These are phyloP conservation scores for Heteronetta atricapilla DNA, from an alignment of 2,113 vertebrate species.

Conservation along the genomic window DNA sequence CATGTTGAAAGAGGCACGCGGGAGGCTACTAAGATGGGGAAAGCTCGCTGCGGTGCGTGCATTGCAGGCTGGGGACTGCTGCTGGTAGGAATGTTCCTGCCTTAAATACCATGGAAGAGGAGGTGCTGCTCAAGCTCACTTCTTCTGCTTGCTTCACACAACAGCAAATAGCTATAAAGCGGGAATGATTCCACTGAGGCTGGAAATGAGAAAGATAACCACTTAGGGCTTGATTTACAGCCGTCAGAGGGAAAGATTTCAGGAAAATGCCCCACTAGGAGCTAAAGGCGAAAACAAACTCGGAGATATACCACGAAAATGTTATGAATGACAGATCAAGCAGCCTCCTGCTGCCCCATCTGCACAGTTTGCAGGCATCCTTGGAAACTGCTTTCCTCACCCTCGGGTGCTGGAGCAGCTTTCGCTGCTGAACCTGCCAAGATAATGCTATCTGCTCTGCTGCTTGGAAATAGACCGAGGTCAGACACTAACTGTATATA, in stretches of 20 bases:
- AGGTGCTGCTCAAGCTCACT: neutral
- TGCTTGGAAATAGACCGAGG: neutral
- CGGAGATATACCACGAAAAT: fast-evolving
- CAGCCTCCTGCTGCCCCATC: neutral
- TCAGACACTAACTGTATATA: neutral
- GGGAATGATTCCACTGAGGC: neutral
- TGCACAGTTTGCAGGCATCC: neutral
- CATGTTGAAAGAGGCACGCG: neutral
- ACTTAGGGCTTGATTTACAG: neutral
- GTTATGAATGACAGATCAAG: neutral
- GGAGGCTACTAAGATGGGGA: neutral
- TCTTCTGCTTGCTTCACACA: neutral
- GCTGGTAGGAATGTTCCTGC: neutral
- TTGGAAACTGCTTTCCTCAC: neutral
- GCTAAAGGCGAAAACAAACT: neutral
- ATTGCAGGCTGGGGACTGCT: fast-evolving
- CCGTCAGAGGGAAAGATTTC: neutral
- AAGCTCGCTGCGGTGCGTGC: neutral
- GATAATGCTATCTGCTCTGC: neutral
- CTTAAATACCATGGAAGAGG: neutral
- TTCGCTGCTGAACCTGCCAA: neutral
- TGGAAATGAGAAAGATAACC: neutral
- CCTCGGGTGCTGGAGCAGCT: neutral
- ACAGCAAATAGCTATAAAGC: neutral
- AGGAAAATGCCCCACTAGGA: neutral